A percentile compares a stretch with the other conserved stretches of the same genome.
phyloP scores from a whole-genome alignment of 2,888 invertebrate species.

The Zhengitettix transpicula region DNA sequence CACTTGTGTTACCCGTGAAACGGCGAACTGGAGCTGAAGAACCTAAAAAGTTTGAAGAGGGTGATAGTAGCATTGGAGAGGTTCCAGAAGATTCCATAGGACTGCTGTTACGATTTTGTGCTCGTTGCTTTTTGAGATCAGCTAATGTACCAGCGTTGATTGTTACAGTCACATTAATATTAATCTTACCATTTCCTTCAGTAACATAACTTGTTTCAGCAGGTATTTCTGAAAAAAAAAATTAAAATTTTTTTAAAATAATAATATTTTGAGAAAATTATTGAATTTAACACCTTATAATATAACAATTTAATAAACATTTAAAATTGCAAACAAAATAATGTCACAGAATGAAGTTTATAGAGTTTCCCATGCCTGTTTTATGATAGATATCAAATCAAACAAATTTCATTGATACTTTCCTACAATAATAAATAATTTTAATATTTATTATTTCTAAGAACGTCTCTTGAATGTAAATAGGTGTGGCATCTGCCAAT shows the following conservation, averaged over 20 bases:
- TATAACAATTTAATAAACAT: no score
- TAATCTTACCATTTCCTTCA: constrained; percentile 70
- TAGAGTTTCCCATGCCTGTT: no score
- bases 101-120: constrained; percentile 56
- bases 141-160: constrained; percentile 74
- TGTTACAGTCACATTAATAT: constrained; percentile 67
- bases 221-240: constrained; percentile 2
- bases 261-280: not conserved
- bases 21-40: constrained; percentile 28
- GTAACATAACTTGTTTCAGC: constrained; percentile 16
- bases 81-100: constrained; percentile 17
- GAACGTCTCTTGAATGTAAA: no score
- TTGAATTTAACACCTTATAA: no score
- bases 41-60: not conserved
- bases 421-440: no score
- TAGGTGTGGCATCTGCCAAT: no score
- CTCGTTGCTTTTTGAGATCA: constrained; percentile 83
- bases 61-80: not conserved
- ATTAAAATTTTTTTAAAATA: not conserved
- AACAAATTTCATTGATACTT: no score
- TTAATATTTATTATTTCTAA: no score
- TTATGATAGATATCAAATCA: no score
- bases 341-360: no score
- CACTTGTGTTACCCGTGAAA: constrained; percentile 60
- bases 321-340: no score